These are phyloP conservation scores for Rhorus exstirpatorius DNA, from an alignment of 2,888 invertebrate species.

Conservation along the genomic window DNA sequence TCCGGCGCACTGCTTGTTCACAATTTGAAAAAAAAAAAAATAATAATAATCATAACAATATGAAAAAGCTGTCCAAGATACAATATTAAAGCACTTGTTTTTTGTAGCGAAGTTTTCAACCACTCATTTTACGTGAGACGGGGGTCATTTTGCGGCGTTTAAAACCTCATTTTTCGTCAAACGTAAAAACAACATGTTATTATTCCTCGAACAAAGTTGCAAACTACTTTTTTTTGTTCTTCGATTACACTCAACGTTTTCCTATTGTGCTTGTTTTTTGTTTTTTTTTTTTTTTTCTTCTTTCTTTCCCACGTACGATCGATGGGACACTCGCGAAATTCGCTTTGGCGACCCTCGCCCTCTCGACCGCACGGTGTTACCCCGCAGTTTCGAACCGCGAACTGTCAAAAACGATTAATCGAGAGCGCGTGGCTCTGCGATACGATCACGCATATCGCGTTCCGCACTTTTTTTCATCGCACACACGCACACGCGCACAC, in stretches of 20 bases:
- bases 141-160: background rate
- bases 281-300: background rate
- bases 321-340: constrained; percentile 36
- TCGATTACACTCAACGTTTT: background rate
- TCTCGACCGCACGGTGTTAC: background rate
- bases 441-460: background rate
- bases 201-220: background rate
- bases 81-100: background rate
- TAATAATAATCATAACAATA: background rate
- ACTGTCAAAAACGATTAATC: background rate
- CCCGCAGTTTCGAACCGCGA: background rate
- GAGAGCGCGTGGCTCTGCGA: background rate
- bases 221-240: background rate
- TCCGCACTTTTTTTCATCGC: too few species aligned
- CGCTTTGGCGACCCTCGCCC: background rate
- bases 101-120: background rate
- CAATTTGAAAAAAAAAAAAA: background rate
- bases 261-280: too few species aligned
- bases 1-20: constrained; percentile 4
- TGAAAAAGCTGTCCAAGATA: background rate
- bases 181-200: background rate
- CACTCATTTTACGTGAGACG: background rate
- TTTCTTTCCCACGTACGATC: background rate
- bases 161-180: background rate
- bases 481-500: too few species aligned